These are phyloP conservation scores for Morbakka virulenta DNA, from an alignment of 30 jellyfish, hydroid and myxozoan species.

Conservation along the genomic window DNA sequence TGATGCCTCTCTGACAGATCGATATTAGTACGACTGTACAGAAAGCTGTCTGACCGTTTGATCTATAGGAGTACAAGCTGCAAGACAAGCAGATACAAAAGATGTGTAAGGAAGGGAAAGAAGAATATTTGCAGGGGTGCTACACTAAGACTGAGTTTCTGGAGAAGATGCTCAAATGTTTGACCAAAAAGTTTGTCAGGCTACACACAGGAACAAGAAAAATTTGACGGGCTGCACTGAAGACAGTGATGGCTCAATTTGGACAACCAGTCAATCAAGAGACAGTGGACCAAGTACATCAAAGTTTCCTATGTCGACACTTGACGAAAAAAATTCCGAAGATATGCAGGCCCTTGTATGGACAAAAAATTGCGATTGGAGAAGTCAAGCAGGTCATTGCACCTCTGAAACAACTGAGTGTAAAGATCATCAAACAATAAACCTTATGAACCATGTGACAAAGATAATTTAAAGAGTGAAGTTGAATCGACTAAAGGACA, in stretches of 20 bases:
- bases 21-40: too few relatives aligned
- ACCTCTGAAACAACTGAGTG: background rate
- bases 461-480: background rate
- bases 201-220: background rate
- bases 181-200: background rate
- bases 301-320: background rate
- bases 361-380: background rate
- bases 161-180: too few relatives aligned
- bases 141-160: too few relatives aligned
- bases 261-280: constrained; percentile 18
- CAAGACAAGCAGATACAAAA: too few relatives aligned
- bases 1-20: too few relatives aligned
- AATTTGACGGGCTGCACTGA: background rate
- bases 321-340: background rate
- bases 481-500: background rate
- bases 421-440: background rate
- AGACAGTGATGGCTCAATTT: constrained; percentile 15
- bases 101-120: too few relatives aligned
- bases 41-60: too few relatives aligned
- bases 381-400: constrained; percentile 9
- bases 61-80: too few relatives aligned
- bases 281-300: constrained; percentile 22
- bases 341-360: constrained; percentile 1
- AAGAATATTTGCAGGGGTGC: too few relatives aligned
- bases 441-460: background rate